Evolutionary conservation across 2,888 invertebrate genomes (phyloP).

Genomic region (Petrolisthes manimaculis): DNA sequence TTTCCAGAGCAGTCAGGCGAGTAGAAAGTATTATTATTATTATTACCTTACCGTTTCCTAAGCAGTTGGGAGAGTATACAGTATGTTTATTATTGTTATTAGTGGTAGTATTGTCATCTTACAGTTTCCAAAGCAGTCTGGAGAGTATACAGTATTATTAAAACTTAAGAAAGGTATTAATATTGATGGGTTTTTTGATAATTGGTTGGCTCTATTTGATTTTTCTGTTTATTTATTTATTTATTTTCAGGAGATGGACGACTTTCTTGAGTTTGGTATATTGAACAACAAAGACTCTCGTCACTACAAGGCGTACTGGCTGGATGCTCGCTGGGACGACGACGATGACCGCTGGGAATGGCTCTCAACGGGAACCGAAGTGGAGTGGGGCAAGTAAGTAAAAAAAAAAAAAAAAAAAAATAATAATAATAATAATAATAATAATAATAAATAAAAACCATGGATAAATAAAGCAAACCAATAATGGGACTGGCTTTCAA

Average conservation of each 20-base stretch:
- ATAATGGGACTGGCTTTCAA: too few species aligned
- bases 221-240: not conserved
- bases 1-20: constrained; percentile 37
- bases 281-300: not conserved
- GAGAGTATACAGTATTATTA: not conserved
- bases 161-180: too few species aligned
- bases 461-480: too few species aligned
- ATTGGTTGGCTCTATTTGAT: too few species aligned
- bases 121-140: too few species aligned
- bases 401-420: not conserved
- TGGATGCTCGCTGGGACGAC: constrained; percentile 44
- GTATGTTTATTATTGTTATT: not conserved
- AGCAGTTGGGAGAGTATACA: too few species aligned
- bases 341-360: constrained; percentile 42
- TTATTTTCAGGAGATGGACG: not conserved
- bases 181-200: not conserved
- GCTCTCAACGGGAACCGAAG: constrained; percentile 31
- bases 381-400: constrained; percentile 49
- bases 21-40: not conserved
- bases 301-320: constrained; percentile 24
- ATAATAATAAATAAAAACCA: too few species aligned
- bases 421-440: too few species aligned
- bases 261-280: not conserved
- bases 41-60: too few species aligned
- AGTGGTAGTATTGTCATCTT: not conserved